These are phyloP conservation scores for Hypotaenidia okinawae DNA, from an alignment of 2,797 vertebrate genomes.

Conservation along the genomic window DNA sequence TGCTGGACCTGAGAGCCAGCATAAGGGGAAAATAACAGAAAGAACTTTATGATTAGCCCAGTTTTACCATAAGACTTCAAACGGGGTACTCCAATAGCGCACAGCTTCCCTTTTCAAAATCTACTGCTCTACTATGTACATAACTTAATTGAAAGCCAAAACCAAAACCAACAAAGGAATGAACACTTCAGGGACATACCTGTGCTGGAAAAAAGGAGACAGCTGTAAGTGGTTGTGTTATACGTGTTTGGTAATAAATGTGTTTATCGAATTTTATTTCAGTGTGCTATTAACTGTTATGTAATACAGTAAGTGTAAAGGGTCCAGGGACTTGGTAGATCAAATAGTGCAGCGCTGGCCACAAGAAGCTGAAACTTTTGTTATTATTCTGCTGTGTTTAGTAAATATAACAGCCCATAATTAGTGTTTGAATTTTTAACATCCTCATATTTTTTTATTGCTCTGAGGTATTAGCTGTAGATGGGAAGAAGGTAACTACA, in stretches of 20 bases:
- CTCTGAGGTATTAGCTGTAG: constrained; percentile 71
- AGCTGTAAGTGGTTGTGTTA: background rate
- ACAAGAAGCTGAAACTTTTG: constrained; percentile 53
- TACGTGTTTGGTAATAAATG: constrained; percentile 19
- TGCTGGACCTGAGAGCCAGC: constrained; percentile 29
- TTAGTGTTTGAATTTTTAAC: constrained; percentile 73
- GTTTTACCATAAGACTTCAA: constrained; percentile 48
- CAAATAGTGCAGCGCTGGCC: constrained; percentile 24
- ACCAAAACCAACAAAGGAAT: constrained; percentile 28
- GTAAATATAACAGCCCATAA: constrained; percentile 71
- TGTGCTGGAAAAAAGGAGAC: constrained; percentile 36
- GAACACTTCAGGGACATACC: constrained; percentile 20
- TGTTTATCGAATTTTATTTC: constrained; percentile 64
- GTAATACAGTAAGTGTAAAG: constrained; percentile 31
- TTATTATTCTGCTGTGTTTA: constrained; percentile 66
- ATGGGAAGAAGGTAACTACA: constrained; percentile 75
- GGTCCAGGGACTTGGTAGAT: constrained; percentile 50
- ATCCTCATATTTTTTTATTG: constrained; percentile 73
- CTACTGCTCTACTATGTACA: constrained; percentile 1
- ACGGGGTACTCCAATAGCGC: background rate
- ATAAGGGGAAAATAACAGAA: constrained; percentile 15
- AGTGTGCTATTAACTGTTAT: constrained; percentile 44
- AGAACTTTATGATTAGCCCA: constrained; percentile 25
- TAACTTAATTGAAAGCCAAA: constrained; percentile 34
- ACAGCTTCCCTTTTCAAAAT: constrained; percentile 15